Evolutionary conservation across 2,888 invertebrate species (phyloP).

Genomic region (Megamerina dolium): DNA sequence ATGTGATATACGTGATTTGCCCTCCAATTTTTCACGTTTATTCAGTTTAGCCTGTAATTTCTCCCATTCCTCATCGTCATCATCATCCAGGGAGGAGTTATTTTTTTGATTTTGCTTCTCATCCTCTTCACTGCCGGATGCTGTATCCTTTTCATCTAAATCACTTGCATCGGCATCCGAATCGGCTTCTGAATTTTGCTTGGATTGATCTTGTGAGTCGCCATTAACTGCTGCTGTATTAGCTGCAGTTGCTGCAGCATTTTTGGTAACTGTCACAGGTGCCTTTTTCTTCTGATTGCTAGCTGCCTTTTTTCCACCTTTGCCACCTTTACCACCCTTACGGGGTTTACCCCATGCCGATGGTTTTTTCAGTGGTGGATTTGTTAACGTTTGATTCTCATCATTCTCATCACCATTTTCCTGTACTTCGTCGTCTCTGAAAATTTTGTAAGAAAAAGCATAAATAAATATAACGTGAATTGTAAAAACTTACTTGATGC

Average conservation of each 20-base stretch:
- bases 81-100: constrained; percentile 51
- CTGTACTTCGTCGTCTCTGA: constrained; percentile 46
- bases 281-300: constrained; percentile 42
- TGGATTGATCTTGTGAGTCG: constrained; percentile 28
- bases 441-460: not conserved
- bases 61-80: constrained; percentile 91
- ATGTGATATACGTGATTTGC: constrained; percentile 89
- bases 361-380: constrained; percentile 60
- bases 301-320: constrained; percentile 42
- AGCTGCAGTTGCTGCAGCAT: constrained; percentile 30
- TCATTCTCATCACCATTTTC: constrained; percentile 54
- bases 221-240: constrained; percentile 31
- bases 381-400: constrained; percentile 33
- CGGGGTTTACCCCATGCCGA: constrained; percentile 76
- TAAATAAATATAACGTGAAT: not conserved
- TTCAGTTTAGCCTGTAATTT: constrained; percentile 78
- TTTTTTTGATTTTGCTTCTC: constrained; percentile 56
- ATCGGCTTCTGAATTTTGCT: constrained; percentile 42
- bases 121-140: constrained; percentile 55
- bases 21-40: constrained; percentile 85
- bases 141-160: constrained; percentile 50
- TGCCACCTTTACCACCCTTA: constrained; percentile 59
- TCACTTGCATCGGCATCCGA: constrained; percentile 52
- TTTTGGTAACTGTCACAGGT: constrained; percentile 43
- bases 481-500: constrained; percentile 52